phyloP scores from a whole-genome alignment of 2,888 invertebrate species.

The Netelia virgata region DNA sequence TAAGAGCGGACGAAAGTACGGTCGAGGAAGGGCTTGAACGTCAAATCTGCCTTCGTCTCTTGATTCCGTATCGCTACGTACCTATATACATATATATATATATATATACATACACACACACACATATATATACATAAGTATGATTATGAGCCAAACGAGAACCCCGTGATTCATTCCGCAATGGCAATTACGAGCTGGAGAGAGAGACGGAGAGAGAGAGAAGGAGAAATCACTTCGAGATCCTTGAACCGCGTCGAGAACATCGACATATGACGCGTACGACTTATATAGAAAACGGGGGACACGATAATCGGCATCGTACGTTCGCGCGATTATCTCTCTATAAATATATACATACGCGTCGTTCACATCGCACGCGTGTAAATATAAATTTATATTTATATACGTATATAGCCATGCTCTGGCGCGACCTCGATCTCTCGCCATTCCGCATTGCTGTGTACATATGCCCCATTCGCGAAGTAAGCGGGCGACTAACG shows the following conservation, averaged over 20 bases:
- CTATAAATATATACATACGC: slow-evolving; percentile 49
- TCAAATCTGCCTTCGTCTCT: neutral
- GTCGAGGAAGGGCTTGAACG: slow-evolving; percentile 26
- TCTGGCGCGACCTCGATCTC: slow-evolving; percentile 47
- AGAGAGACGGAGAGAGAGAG: slow-evolving; percentile 28
- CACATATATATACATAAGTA: neutral
- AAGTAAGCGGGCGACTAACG: neutral
- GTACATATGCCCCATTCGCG: slow-evolving; percentile 34
- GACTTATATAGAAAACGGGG: slow-evolving; percentile 47
- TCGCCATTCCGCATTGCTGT: slow-evolving; percentile 59
- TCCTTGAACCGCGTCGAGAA: slow-evolving; percentile 63
- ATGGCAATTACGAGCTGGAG: slow-evolving; percentile 23
- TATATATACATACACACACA: too few relatives aligned
- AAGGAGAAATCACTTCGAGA: slow-evolving; percentile 49
- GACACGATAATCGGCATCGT: slow-evolving; percentile 65
- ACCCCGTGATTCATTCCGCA: slow-evolving; percentile 55
- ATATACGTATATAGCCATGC: slow-evolving; percentile 21
- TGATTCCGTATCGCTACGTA: neutral
- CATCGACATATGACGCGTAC: slow-evolving; percentile 62
- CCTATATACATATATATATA: neutral
- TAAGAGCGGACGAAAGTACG: neutral
- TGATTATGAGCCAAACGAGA: slow-evolving; percentile 40
- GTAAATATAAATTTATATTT: slow-evolving; percentile 9
- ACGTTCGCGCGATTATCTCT: slow-evolving; percentile 58
- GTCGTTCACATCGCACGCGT: neutral